Percentiles rank a stretch among this genome's conserved stretches.
phyloP scores from a whole-genome alignment of 2,797 vertebrate genomes.

The Muscicapa striata region DNA sequence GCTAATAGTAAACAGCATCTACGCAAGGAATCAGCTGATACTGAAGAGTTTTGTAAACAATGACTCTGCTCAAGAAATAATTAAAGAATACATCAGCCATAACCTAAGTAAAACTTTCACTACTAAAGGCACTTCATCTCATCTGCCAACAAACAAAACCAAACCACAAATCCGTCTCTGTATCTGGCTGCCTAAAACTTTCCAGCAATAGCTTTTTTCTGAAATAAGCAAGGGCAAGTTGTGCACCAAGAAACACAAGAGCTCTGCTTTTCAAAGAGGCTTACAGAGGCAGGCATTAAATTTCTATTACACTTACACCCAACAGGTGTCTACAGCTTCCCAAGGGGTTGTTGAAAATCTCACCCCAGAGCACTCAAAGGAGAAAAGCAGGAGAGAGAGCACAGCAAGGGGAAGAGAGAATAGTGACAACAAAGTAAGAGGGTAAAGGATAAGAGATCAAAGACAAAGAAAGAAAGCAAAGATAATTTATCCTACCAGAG shows the following conservation, averaged over 20 bases:
- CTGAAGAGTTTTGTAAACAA: neutral
- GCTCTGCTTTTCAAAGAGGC: neutral
- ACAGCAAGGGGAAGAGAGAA: neutral
- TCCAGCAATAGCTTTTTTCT: neutral
- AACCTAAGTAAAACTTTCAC: neutral
- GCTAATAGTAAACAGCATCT: neutral
- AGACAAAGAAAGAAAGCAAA: slow-evolving; percentile 30
- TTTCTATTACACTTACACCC: neutral
- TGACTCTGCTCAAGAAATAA: neutral
- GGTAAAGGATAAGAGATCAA: neutral
- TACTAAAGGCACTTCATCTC: neutral
- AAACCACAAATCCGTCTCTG: neutral
- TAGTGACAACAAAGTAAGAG: neutral
- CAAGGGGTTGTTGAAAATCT: neutral
- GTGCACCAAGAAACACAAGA: neutral
- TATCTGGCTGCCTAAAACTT: neutral
- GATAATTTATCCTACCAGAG: slow-evolving; percentile 60
- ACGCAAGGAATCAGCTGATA: neutral
- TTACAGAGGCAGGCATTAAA: neutral
- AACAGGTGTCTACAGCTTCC: neutral
- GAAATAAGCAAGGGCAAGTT: rapidly evolving
- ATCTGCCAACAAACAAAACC: neutral
- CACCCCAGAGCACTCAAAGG: neutral
- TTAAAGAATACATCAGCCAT: neutral
- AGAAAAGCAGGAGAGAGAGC: neutral